A percentile compares a stretch with the other conserved stretches of the same genome.
Evolutionary conservation across 2,113 vertebrate species (phyloP).

Genomic region (Oceanites oceanicus): DNA sequence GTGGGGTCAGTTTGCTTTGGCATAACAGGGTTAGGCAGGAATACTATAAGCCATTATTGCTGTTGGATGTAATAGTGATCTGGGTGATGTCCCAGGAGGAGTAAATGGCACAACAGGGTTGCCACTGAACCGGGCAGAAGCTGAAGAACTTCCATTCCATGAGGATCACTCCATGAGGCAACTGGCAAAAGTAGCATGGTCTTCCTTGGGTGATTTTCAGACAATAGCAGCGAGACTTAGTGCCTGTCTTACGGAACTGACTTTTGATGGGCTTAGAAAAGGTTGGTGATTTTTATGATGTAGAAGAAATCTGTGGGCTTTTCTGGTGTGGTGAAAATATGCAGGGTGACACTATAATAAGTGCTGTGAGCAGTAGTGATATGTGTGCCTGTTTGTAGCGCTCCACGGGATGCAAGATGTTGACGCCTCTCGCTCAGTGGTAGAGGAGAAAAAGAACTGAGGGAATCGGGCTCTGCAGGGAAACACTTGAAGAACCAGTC

Average conservation of each 20-base stretch:
- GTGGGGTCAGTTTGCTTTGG: background rate
- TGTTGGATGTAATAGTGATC: background rate
- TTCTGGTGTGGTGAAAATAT: background rate
- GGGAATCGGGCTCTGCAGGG: background rate
- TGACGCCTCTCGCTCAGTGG: background rate
- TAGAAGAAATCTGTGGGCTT: background rate
- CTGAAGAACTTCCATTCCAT: background rate
- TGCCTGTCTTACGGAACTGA: fast-evolving
- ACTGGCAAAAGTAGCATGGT: background rate
- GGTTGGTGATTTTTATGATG: background rate
- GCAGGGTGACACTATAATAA: background rate
- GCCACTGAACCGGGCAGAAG: fast-evolving
- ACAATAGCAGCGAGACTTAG: background rate
- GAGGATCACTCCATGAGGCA: background rate
- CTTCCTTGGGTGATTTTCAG: background rate
- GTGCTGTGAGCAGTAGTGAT: background rate
- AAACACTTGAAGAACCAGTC: background rate
- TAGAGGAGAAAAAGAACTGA: background rate
- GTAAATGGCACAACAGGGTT: background rate
- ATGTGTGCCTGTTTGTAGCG: fast-evolving
- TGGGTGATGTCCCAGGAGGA: background rate
- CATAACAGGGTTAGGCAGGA: background rate
- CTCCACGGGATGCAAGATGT: background rate
- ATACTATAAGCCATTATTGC: background rate
- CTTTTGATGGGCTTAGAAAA: background rate